These are phyloP conservation scores for Microplitis manilae DNA, from an alignment of 2,888 invertebrate species.

Conservation along the genomic window DNA sequence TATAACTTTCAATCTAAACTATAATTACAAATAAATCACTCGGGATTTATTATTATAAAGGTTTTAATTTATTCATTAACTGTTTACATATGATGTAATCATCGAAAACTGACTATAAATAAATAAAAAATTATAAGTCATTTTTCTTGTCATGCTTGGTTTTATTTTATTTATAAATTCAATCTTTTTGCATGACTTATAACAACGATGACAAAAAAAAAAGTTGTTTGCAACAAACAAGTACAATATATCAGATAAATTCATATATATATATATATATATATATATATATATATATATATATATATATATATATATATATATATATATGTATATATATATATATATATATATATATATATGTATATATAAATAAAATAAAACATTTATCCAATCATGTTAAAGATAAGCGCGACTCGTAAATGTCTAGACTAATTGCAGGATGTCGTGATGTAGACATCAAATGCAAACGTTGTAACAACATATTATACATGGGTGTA, in stretches of 20 bases:
- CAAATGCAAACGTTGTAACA: slow-evolving; percentile 32
- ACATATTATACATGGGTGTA: neutral
- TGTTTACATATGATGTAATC: neutral
- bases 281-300: neutral
- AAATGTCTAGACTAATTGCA: slow-evolving; percentile 43
- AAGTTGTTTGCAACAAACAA: neutral
- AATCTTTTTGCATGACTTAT: neutral
- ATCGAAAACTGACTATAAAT: neutral
- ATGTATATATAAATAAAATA: neutral
- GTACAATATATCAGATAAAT: neutral
- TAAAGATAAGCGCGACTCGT: neutral
- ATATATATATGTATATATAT: neutral
- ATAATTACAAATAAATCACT: neutral
- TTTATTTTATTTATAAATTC: neutral
- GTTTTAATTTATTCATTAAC: neutral
- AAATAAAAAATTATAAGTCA: neutral
- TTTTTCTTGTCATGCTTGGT: neutral
- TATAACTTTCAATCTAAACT: neutral
- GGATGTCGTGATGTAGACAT: slow-evolving; percentile 47
- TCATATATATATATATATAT: neutral
- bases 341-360: neutral
- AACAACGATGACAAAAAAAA: neutral
- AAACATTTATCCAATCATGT: neutral
- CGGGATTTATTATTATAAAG: too few relatives aligned
- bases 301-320: neutral